Conservation (phyloP, 2,113 vertebrate species). For the Passer montanus region DNA sequence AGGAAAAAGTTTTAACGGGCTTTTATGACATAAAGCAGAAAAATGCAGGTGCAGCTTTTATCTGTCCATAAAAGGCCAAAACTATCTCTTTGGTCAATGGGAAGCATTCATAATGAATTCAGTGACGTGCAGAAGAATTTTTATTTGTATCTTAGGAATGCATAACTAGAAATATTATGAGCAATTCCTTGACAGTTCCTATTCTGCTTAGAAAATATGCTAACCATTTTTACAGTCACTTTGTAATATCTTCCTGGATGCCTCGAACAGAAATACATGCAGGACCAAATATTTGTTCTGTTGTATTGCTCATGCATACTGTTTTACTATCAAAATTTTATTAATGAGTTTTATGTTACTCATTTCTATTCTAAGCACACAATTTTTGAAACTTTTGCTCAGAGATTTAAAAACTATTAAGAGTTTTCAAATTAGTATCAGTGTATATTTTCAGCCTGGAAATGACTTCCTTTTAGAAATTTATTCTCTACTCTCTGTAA, state of each 20-base stretch:
- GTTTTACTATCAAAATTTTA: neutral
- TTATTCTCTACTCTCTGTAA: neutral
- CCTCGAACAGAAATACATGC: neutral
- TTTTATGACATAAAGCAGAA: neutral
- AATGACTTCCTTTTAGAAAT: neutral
- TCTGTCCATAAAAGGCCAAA: conserved; percentile 42
- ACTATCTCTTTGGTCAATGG: neutral
- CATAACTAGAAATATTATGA: conserved; percentile 22
- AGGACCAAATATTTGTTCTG: neutral
- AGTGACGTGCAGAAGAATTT: conserved; percentile 10
- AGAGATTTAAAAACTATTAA: neutral
- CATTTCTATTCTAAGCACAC: neutral
- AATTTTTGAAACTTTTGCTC: neutral
- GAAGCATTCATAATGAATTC: neutral
- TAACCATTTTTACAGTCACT: neutral
- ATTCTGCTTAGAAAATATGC: conserved; percentile 41
- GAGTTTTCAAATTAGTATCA: neutral
- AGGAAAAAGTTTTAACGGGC: neutral
- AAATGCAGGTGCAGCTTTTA: neutral
- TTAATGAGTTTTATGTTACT: neutral
- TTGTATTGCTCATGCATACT: neutral
- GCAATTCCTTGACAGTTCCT: conserved; percentile 43
- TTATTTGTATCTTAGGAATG: conserved; percentile 29
- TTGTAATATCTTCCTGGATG: neutral
- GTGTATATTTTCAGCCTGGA: neutral